Percentiles rank a stretch among this genome's conserved stretches.
phyloP scores from a whole-genome alignment of 2,113 vertebrate genomes.

The Rafetus swinhoei region DNA sequence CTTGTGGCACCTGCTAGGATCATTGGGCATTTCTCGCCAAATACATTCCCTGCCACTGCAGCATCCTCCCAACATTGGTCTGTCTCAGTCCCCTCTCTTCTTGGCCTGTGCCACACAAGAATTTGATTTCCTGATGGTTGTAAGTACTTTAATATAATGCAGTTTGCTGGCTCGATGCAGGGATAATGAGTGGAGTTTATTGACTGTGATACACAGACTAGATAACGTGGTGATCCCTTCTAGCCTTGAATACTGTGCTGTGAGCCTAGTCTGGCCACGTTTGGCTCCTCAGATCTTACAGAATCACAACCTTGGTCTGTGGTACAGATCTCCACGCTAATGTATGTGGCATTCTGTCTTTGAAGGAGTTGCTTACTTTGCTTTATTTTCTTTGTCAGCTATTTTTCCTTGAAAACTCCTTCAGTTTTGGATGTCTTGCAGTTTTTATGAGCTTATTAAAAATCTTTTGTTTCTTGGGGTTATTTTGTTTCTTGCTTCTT shows the following conservation, averaged over 20 bases:
- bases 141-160: neutral
- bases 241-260: neutral
- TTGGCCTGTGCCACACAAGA: neutral
- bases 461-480: neutral
- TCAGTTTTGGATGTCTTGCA: neutral
- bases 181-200: neutral
- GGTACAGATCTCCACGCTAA: neutral
- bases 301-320: neutral
- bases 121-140: neutral
- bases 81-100: neutral
- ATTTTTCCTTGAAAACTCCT: neutral
- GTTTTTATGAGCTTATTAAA: constrained; percentile 25
- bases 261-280: neutral
- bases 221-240: neutral
- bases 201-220: neutral
- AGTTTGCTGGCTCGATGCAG: neutral
- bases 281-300: neutral
- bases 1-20: neutral
- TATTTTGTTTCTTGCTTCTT: neutral
- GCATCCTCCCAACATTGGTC: neutral
- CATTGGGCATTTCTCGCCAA: neutral
- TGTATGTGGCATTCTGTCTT: neutral
- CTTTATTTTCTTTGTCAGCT: neutral
- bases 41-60: neutral
- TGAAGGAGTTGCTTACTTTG: neutral